A percentile compares a stretch with the other conserved stretches of the same genome.
phyloP scores from a whole-genome alignment of 2,888 invertebrate species.

The Adela reaumurella region DNA sequence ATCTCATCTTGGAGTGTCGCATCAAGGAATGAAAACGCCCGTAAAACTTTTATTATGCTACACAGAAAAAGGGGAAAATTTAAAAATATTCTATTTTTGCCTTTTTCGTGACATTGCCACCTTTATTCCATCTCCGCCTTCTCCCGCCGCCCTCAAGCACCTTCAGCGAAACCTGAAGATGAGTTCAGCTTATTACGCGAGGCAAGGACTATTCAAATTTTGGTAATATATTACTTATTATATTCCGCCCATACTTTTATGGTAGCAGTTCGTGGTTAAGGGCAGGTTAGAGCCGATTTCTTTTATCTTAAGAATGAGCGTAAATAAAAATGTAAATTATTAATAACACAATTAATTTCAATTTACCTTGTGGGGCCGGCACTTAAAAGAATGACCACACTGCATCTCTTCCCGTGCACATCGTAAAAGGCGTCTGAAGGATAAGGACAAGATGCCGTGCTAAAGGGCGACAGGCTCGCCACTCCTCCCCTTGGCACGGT shows the following conservation, averaged over 20 bases:
- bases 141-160: neutral
- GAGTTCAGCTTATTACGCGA: neutral
- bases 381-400: too few relatives aligned
- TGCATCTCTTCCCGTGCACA: too few relatives aligned
- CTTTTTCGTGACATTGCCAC: neutral
- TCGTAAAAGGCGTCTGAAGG: too few relatives aligned
- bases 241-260: neutral
- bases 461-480: too few relatives aligned
- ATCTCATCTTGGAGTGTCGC: neutral
- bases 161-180: neutral
- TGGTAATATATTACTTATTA: neutral
- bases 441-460: too few relatives aligned
- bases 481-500: too few relatives aligned
- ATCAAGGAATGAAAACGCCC: constrained; percentile 17
- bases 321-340: too few relatives aligned
- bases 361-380: too few relatives aligned
- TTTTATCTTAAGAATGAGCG: too few relatives aligned
- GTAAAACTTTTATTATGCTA: constrained; percentile 26
- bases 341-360: too few relatives aligned
- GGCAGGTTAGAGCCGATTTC: too few relatives aligned
- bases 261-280: too few relatives aligned
- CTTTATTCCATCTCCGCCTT: neutral
- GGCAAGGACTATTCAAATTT: neutral
- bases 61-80: constrained; percentile 10
- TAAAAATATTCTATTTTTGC: constrained; percentile 4